Evolutionary conservation across 2,888 invertebrate genomes (phyloP), one percentile per base, ranked within the genome.

Genomic region (Lagria hirta): DNA sequence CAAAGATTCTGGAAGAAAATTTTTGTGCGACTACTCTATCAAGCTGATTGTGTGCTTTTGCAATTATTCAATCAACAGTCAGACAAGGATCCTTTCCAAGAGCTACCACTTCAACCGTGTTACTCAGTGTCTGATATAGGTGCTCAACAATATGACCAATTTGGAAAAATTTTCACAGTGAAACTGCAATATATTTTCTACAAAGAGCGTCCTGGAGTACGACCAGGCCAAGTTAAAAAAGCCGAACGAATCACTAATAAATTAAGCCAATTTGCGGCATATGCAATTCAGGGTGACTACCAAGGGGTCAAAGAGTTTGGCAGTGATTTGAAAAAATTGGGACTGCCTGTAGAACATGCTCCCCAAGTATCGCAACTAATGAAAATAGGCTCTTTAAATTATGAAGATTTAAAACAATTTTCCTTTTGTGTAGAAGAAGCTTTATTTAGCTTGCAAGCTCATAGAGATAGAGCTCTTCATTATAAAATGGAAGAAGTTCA

Each of bases 131-230:
- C 95, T 2, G 95, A 94, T 48, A 86, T 94, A 29, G 89, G 88
- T 32, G 91, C 95, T 18, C 99, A 99, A 74, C 98, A 98, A 70
- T 98, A 93, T 69, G 99, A 99, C 73, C 93, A 96, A 71, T 99
- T 89, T 70, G 98, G 98, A 16, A 99, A 99, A 76, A 97, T 99
- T 60, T 98, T 99, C 75, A 99, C 99, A 0, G 83, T 98, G 41
- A 98, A 88, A 68, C 74, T 96, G 55, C 98, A 98, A 71, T 97
- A 96, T 68, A 89, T 98, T 40, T 94, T 97, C 72, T 99, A 99
- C 72, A 95, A 97, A 71, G 99, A 99, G 71, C 79, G 97, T 6
- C 96, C 98, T 0, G 98, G 98, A 1, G 93, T 96, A 10, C 77
- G 96, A 51, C 94, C 95, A 0, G 95, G 95, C 0, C 93, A 94